Evolutionary conservation across 2,113 vertebrate species (phyloP).

Genomic region (Myotis davidii): DNA sequence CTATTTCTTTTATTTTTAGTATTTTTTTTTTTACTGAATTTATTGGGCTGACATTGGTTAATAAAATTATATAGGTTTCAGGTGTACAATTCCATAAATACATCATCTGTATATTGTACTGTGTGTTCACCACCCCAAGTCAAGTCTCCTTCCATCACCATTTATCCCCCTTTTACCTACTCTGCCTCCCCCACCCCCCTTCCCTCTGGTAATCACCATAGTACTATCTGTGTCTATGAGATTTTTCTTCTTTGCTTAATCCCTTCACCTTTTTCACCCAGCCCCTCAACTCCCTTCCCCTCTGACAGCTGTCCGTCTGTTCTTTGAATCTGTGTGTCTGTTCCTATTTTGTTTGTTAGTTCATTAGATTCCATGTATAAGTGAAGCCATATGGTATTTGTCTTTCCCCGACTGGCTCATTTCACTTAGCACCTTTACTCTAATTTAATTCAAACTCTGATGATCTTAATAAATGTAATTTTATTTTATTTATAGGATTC

Average conservation of each 20-base stretch:
- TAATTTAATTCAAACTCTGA: background rate
- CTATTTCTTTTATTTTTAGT: background rate
- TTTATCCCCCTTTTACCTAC: background rate
- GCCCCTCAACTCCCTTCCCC: background rate
- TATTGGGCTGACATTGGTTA: background rate
- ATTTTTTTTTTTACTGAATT: background rate
- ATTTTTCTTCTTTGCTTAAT: background rate
- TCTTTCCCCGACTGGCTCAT: background rate
- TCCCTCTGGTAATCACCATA: background rate
- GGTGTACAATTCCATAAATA: background rate
- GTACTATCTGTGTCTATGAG: background rate
- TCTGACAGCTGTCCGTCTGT: background rate
- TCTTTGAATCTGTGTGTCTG: background rate
- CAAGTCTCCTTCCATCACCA: background rate
- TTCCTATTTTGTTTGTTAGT: background rate
- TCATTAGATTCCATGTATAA: background rate
- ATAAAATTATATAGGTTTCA: background rate
- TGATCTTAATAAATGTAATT: background rate
- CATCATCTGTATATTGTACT: background rate
- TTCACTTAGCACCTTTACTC: background rate
- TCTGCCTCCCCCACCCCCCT: background rate
- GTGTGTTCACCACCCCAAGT: background rate
- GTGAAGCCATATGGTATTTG: background rate
- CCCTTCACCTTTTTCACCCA: background rate
- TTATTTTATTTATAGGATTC: slow-evolving; percentile 22